These are phyloP conservation scores for Periophthalmus modestus DNA, from an alignment of 2,113 vertebrate species.

Conservation along the genomic window DNA sequence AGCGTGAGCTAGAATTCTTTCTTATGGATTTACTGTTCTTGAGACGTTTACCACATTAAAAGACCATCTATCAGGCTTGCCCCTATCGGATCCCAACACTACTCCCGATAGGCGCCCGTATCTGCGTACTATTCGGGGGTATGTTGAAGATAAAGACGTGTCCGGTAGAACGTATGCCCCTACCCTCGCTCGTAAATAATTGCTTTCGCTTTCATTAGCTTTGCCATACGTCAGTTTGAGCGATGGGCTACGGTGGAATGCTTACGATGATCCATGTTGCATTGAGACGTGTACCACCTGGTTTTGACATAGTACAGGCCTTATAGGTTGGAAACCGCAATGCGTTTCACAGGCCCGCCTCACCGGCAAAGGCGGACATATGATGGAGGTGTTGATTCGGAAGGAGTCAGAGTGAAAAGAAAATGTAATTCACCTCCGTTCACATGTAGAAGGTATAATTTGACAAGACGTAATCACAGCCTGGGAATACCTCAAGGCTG, in stretches of 20 bases:
- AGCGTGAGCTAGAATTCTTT: constrained; percentile 25
- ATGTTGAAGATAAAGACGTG: constrained; percentile 38
- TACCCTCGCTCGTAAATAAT: constrained; percentile 24
- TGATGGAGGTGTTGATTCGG: constrained; percentile 41
- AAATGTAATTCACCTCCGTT: not conserved
- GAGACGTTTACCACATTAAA: constrained; percentile 51
- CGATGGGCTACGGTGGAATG: constrained; percentile 33
- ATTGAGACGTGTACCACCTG: constrained; percentile 57
- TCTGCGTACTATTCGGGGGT: constrained; percentile 29
- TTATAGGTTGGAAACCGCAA: constrained; percentile 41
- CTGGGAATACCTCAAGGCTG: constrained; percentile 3
- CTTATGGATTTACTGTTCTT: constrained; percentile 36
- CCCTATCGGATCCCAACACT: constrained; percentile 18
- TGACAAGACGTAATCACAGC: constrained; percentile 6
- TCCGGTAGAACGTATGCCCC: constrained; percentile 32
- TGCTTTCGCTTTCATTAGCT: constrained; percentile 9
- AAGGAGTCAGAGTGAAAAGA: constrained; percentile 13
- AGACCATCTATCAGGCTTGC: constrained; percentile 39
- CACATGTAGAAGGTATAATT: not conserved
- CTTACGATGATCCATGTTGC: constrained; percentile 19
- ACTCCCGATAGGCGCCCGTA: constrained; percentile 21
- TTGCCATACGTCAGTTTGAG: constrained; percentile 19
- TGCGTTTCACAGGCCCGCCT: constrained; percentile 36
- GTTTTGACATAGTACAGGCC: constrained; percentile 39
- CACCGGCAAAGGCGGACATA: constrained; percentile 14